phyloP scores from a whole-genome alignment of 2,888 invertebrate species.

The Miltochrista miniata region DNA sequence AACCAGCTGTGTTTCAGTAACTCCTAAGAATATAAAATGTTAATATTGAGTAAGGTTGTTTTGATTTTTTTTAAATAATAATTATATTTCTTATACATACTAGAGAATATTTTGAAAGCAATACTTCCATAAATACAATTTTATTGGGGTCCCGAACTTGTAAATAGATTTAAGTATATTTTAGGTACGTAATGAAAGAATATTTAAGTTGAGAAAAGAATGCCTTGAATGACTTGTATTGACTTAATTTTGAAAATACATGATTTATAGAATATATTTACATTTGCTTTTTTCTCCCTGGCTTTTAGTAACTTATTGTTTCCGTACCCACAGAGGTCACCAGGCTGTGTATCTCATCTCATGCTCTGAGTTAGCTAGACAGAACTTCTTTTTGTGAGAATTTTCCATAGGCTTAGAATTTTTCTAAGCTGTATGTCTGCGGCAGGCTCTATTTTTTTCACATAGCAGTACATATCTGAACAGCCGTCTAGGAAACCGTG shows the following conservation, averaged over 20 bases:
- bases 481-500: too few relatives aligned
- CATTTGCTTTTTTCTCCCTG: too few relatives aligned
- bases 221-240: conserved; percentile 63
- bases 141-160: conserved; percentile 43
- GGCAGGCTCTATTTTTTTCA: too few relatives aligned
- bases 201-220: conserved; percentile 54
- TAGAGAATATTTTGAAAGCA: conserved; percentile 15
- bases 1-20: conserved; percentile 3
- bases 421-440: too few relatives aligned
- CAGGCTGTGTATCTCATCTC: too few relatives aligned
- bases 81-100: conserved; percentile 27
- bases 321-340: too few relatives aligned
- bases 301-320: too few relatives aligned
- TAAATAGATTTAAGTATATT: conserved; percentile 52
- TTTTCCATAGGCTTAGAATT: too few relatives aligned
- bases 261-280: conserved; percentile 19
- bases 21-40: conserved; percentile 8
- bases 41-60: conserved; percentile 25
- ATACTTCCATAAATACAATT: conserved; percentile 31
- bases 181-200: conserved; percentile 39
- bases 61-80: conserved; percentile 29
- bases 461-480: too few relatives aligned
- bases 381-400: too few relatives aligned
- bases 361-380: too few relatives aligned
- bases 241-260: conserved; percentile 62